Conservation (phyloP, 1,140 invertebrate species). For the Drosophila jambulina region DNA sequence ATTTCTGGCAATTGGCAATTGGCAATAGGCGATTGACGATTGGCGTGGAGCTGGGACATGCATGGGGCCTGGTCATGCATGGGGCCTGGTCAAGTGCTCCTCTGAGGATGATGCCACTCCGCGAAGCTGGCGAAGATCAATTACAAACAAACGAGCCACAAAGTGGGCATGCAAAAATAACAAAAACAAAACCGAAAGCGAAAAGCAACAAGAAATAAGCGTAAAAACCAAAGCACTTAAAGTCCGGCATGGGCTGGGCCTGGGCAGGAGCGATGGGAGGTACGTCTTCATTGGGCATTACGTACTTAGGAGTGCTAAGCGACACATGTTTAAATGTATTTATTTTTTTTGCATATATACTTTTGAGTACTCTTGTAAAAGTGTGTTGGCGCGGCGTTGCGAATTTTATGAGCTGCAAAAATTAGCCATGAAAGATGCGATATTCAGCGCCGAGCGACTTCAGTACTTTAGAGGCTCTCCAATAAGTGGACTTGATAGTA, state of each 20-base stretch:
- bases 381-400: background rate
- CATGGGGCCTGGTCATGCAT: conserved; percentile 2
- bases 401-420: conserved; percentile 9
- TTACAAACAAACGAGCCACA: conserved; percentile 41
- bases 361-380: conserved; percentile 8
- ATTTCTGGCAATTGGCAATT: background rate
- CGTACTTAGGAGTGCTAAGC: conserved; percentile 1
- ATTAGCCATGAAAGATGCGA: conserved; percentile 10
- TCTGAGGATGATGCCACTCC: conserved; percentile 15
- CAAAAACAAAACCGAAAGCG: conserved; percentile 17
- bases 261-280: conserved; percentile 7
- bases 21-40: background rate
- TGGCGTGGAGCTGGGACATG: background rate
- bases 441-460: background rate
- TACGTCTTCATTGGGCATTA: conserved; percentile 28
- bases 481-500: background rate
- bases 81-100: conserved; percentile 29
- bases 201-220: background rate
- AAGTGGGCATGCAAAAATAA: conserved; percentile 8
- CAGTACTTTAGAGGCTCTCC: background rate
- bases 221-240: conserved; percentile 30
- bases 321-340: background rate
- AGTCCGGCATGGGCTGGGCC: conserved; percentile 13
- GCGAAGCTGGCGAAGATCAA: conserved; percentile 34
- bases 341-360: too few species aligned